phyloP scores from a whole-genome alignment of 2,888 invertebrate species.

The Nomada lathburiana region DNA sequence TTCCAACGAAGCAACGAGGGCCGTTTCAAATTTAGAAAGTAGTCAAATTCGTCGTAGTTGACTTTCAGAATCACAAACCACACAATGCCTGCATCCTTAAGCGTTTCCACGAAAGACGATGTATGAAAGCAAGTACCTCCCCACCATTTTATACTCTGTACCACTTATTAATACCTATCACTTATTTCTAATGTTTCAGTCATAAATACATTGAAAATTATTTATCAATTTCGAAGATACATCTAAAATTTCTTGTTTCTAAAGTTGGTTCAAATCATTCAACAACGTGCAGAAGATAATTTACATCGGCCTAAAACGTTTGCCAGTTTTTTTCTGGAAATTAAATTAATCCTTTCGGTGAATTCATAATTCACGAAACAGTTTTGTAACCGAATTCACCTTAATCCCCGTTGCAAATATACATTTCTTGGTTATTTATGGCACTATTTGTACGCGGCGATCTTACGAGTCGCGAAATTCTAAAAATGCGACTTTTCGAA shows the following conservation, averaged over 20 bases:
- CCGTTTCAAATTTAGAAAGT: conserved; percentile 57
- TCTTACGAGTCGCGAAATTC: neutral
- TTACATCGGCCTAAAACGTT: too few relatives aligned
- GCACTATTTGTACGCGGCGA: neutral
- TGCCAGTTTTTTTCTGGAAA: neutral
- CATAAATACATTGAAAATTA: conserved; percentile 8
- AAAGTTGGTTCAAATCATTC: too few relatives aligned
- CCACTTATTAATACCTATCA: conserved; percentile 3
- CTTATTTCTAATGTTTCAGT: conserved; percentile 4
- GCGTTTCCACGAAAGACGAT: neutral
- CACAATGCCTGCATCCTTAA: conserved; percentile 4
- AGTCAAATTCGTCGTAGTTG: conserved; percentile 45
- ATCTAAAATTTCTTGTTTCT: neutral
- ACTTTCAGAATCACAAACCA: conserved; percentile 32
- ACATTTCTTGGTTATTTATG: conserved; percentile 44
- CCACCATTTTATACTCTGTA: neutral
- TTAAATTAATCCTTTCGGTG: conserved; percentile 1
- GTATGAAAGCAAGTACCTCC: neutral
- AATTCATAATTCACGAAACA: conserved; percentile 22
- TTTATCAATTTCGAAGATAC: neutral
- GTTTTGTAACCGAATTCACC: conserved; percentile 41
- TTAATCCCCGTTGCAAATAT: conserved; percentile 26
- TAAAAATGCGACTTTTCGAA: conserved; percentile 28
- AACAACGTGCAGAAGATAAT: too few relatives aligned
- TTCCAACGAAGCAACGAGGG: conserved; percentile 18